phyloP scores from a whole-genome alignment of 2,888 invertebrate genomes.

The Argyra leucocephala region DNA sequence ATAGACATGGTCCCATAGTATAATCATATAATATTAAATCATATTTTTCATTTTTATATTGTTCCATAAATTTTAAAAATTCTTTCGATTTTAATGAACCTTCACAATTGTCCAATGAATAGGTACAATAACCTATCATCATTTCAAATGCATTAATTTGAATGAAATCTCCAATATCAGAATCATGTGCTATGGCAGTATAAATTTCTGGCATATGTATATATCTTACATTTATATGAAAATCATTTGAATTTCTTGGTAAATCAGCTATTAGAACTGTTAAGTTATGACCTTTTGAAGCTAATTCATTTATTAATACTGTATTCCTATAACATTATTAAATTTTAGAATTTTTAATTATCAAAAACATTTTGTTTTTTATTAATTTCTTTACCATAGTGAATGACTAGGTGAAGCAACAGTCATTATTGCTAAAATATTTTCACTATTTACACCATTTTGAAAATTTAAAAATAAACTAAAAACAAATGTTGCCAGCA shows the following conservation, averaged over 20 bases:
- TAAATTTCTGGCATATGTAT: conserved; percentile 31
- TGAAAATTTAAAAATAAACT: neutral
- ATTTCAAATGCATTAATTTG: neutral
- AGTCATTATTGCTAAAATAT: conserved; percentile 28
- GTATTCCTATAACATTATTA: conserved; percentile 24
- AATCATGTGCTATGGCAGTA: conserved; percentile 11
- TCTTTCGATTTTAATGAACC: conserved; percentile 25
- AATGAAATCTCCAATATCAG: neutral
- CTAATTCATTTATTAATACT: conserved; percentile 25
- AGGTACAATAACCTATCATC: neutral
- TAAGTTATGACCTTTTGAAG: conserved; percentile 28
- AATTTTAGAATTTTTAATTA: neutral
- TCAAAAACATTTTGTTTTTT: neutral
- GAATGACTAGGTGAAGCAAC: conserved; percentile 29
- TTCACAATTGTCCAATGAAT: neutral
- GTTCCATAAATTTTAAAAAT: conserved; percentile 26
- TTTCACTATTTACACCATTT: conserved; percentile 16
- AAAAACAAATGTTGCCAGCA: neutral
- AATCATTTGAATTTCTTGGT: conserved; percentile 21
- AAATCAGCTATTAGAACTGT: conserved; percentile 29
- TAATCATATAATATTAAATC: conserved; percentile 37
- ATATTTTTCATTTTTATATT: conserved; percentile 32
- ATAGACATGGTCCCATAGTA: conserved; percentile 30
- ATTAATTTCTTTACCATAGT: conserved; percentile 23
- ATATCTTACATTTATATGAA: conserved; percentile 27